phyloP scores from a whole-genome alignment of 2,797 vertebrate genomes.

The Lepilemur septentrionalis region DNA sequence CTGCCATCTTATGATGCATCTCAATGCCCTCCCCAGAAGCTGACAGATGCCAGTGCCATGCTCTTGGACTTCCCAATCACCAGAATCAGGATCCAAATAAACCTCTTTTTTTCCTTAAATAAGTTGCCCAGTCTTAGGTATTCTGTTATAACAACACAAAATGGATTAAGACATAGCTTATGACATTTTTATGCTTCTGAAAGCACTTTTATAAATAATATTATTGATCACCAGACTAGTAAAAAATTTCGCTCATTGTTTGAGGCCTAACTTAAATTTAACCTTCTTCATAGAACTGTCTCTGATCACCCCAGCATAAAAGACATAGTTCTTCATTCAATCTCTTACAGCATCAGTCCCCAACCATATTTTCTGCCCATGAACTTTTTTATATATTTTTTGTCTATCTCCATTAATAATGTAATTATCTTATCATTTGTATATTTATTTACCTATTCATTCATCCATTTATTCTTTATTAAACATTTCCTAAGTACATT shows the following conservation, averaged over 20 bases:
- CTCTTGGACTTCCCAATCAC: background rate
- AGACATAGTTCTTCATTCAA: background rate
- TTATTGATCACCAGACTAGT: background rate
- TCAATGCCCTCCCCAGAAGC: background rate
- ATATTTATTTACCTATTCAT: background rate
- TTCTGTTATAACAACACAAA: background rate
- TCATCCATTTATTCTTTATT: conserved; percentile 1
- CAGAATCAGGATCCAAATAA: background rate
- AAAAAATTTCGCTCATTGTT: conserved; percentile 14
- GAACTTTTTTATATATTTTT: background rate
- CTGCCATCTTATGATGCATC: background rate
- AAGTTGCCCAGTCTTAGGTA: background rate
- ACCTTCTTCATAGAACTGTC: background rate
- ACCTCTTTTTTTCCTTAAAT: background rate
- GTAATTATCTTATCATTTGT: conserved; percentile 42
- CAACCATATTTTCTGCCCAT: background rate
- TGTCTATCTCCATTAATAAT: background rate
- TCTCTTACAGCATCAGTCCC: background rate
- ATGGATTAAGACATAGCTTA: background rate
- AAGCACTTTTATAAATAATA: conserved; percentile 16
- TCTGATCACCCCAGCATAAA: background rate
- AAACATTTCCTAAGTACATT: background rate
- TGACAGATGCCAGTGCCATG: background rate
- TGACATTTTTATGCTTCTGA: background rate
- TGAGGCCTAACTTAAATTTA: background rate